Conservation (phyloP, 1,140 invertebrate species). For the Steinernema feltiae region DNA sequence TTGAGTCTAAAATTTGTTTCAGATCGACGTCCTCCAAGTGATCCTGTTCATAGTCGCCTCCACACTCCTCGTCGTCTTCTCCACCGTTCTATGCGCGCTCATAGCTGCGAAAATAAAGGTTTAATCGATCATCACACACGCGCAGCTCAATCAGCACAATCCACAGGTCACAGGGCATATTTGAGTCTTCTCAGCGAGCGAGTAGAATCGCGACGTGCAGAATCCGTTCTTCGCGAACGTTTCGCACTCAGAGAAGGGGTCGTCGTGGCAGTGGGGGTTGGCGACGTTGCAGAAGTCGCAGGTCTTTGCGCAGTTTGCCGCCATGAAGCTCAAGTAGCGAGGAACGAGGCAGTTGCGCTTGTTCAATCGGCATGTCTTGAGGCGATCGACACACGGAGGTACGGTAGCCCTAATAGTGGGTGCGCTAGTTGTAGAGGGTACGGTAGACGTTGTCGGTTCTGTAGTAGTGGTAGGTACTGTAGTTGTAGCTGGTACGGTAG, state of each 20-base stretch:
- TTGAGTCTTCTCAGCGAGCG: neutral
- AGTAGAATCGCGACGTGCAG: neutral
- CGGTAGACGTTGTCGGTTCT: too few relatives aligned
- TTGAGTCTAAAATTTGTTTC: too few relatives aligned
- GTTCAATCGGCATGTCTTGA: neutral
- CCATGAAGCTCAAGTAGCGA: neutral
- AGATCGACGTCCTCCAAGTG: too few relatives aligned
- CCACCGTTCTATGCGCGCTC: too few relatives aligned
- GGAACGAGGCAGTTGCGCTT: neutral
- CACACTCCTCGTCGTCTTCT: too few relatives aligned
- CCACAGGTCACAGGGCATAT: neutral
- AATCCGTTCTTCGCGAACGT: neutral
- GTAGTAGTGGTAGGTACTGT: too few relatives aligned
- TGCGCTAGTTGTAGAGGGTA: too few relatives aligned
- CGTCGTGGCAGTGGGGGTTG: neutral
- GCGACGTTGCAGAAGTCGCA: neutral
- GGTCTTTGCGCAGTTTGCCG: neutral
- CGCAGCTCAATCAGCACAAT: neutral
- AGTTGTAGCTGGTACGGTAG: too few relatives aligned
- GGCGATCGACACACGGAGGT: neutral
- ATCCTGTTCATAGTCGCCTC: too few relatives aligned
- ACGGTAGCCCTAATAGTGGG: neutral
- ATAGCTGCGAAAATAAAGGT: too few relatives aligned
- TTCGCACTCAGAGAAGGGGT: neutral
- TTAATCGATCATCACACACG: too few relatives aligned